These are phyloP conservation scores for Casuarius casuarius DNA, from an alignment of 2,113 vertebrate genomes.

Conservation along the genomic window DNA sequence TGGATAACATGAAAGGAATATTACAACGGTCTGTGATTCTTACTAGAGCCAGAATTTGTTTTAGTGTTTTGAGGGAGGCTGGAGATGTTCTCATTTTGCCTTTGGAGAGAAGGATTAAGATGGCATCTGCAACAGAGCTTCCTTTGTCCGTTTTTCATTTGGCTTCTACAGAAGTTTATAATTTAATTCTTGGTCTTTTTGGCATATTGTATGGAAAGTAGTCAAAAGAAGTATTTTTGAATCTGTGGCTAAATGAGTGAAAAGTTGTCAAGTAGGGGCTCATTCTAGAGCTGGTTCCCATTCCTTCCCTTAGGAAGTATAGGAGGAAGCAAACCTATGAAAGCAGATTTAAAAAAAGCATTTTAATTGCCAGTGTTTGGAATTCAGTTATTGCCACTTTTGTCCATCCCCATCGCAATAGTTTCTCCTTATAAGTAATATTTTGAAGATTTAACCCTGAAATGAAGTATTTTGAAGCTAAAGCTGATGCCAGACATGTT, in stretches of 20 bases:
- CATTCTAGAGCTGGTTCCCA: not conserved
- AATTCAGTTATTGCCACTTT: not conserved
- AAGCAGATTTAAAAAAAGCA: not conserved
- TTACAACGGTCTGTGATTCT: not conserved
- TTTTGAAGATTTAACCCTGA: not conserved
- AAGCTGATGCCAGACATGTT: not conserved
- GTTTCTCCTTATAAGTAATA: not conserved
- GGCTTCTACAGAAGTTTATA: not conserved
- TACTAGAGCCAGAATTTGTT: not conserved
- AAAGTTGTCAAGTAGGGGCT: not conserved
- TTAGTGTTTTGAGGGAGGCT: not conserved
- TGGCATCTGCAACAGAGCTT: not conserved
- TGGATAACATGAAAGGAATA: not conserved
- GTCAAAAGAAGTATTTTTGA: not conserved
- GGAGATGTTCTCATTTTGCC: not conserved
- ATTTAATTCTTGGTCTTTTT: not conserved
- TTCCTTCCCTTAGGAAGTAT: not conserved
- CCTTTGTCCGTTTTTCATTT: not conserved
- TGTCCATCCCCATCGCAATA: not conserved
- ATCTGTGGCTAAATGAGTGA: not conserved
- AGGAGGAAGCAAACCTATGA: not conserved
- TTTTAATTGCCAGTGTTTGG: not conserved
- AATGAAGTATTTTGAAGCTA: not conserved
- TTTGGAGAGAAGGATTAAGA: not conserved
- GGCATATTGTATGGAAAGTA: not conserved